Evolutionary conservation across 1,140 invertebrate genomes (phyloP).

Genomic region (Procambarus virginalis): DNA sequence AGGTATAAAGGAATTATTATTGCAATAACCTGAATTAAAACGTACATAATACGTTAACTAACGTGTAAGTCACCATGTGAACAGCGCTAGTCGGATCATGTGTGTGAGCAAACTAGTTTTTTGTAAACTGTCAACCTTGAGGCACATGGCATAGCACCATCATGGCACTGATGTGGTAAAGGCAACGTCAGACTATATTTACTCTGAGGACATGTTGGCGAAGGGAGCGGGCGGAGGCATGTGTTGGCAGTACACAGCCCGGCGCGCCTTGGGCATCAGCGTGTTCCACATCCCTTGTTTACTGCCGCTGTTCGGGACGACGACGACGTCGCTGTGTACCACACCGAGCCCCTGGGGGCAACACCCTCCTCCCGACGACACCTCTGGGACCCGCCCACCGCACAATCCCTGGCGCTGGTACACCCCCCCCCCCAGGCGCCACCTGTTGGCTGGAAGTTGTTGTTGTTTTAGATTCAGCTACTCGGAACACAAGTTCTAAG

Average conservation of each 20-base stretch:
- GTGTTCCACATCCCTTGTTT: not conserved
- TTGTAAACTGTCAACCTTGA: not conserved
- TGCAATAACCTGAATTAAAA: no score
- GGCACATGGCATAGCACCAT: not conserved
- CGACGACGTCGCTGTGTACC: not conserved
- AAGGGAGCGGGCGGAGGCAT: not conserved
- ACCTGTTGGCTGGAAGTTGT: no score
- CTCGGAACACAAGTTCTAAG: no score
- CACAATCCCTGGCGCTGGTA: no score
- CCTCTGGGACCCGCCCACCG: not conserved
- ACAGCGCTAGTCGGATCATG: not conserved
- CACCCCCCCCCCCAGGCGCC: no score
- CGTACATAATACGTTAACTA: no score
- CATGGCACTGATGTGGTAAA: not conserved
- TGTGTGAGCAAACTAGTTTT: not conserved
- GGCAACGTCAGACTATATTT: not conserved
- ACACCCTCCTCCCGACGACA: not conserved
- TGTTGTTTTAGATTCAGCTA: no score
- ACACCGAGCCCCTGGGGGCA: not conserved
- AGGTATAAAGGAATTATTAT: no score
- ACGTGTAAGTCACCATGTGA: not conserved
- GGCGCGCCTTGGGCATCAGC: slow-evolving; percentile 6
- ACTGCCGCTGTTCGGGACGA: not conserved
- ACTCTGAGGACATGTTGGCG: not conserved
- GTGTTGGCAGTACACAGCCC: not conserved